Evolutionary conservation across 2,797 vertebrate species (phyloP).

Genomic region (Malacoraja senta): DNA sequence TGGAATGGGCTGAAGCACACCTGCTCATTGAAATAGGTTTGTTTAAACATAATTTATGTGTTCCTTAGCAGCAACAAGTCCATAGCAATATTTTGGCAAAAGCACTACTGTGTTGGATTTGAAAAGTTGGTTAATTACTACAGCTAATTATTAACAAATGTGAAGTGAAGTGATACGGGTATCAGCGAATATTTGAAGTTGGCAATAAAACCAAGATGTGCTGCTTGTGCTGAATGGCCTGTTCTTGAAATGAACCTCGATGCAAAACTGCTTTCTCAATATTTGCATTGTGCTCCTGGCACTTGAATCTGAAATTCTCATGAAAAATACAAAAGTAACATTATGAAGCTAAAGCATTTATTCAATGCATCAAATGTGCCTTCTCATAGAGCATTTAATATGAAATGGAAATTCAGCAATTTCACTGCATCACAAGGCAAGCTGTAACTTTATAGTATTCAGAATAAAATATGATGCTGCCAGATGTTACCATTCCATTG

Average conservation of each 20-base stretch:
- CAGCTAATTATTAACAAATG: background rate
- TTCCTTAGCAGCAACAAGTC: too few relatives aligned
- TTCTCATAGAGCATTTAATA: background rate
- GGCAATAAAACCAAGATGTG: too few relatives aligned
- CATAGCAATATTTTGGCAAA: too few relatives aligned
- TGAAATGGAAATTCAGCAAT: background rate
- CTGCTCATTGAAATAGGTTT: too few relatives aligned
- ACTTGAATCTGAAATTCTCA: background rate
- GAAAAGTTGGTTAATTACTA: background rate
- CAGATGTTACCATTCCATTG: conserved; percentile 22
- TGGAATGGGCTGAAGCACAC: too few relatives aligned
- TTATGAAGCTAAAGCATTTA: background rate
- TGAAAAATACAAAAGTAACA: background rate
- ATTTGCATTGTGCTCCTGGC: background rate
- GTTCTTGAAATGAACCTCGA: background rate
- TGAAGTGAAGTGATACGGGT: background rate
- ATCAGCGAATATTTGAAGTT: background rate
- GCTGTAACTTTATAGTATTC: conserved; percentile 2
- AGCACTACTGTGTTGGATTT: background rate
- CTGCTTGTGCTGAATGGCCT: background rate
- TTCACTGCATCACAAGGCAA: background rate
- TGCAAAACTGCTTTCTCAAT: background rate
- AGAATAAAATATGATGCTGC: background rate
- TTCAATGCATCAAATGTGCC: background rate
- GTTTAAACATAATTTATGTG: too few relatives aligned